A percentile compares a stretch with the other conserved stretches of the same genome.
Conservation (phyloP, 2,888 invertebrate genomes). For the Torymus aiolomorphi region DNA sequence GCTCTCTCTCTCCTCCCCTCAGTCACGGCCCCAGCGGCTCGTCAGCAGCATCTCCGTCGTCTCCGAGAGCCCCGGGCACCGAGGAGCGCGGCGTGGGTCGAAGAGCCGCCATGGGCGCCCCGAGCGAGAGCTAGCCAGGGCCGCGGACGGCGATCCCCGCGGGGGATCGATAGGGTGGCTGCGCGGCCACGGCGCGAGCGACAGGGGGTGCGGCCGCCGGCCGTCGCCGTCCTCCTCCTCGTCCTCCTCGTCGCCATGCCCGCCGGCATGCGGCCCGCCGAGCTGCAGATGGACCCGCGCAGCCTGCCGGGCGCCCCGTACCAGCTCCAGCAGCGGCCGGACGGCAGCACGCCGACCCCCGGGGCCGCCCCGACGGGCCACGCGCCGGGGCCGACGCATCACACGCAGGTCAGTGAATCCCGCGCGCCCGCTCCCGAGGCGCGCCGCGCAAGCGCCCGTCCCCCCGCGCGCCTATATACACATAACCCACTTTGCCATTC, state of each 20-base stretch:
- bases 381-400: slow-evolving; percentile 9
- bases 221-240: slow-evolving; percentile 29
- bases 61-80: too few species aligned
- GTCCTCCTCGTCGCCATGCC: slow-evolving; percentile 18
- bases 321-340: slow-evolving; percentile 35
- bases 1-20: too few species aligned
- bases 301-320: slow-evolving; percentile 48
- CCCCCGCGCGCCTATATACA: background rate
- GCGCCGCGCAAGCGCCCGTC: background rate
- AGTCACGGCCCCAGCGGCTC: too few species aligned
- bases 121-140: too few species aligned
- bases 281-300: slow-evolving; percentile 58
- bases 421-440: too few species aligned
- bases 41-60: too few species aligned
- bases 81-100: too few species aligned
- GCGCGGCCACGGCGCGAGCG: too few species aligned
- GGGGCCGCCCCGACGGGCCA: background rate
- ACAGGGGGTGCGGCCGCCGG: slow-evolving; percentile 57
- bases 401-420: slow-evolving; percentile 51
- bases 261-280: slow-evolving; percentile 54
- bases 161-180: slow-evolving; percentile 9
- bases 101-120: too few species aligned
- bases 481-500: slow-evolving; percentile 52
- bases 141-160: too few species aligned
- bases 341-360: slow-evolving; percentile 7